phyloP scores from a whole-genome alignment of 2,888 invertebrate species.

The Cylindroiulus punctatus region DNA sequence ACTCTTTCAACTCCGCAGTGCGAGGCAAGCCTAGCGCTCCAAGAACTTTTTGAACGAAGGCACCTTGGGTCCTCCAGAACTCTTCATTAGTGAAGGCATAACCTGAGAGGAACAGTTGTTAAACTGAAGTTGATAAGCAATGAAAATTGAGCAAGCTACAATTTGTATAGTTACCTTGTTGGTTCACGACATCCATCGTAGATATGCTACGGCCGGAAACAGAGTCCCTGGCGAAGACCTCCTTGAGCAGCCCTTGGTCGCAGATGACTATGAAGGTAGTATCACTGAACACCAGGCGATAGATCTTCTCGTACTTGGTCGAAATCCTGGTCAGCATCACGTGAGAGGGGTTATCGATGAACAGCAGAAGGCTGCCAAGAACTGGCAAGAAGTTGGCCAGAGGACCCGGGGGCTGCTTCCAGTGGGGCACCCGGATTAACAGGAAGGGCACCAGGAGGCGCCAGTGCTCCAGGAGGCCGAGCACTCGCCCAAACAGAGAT shows the following conservation, averaged over 20 bases:
- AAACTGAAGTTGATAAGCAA: neutral
- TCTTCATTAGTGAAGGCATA: neutral
- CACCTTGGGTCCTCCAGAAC: neutral
- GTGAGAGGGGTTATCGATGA: slow-evolving; percentile 63
- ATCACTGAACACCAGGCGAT: neutral
- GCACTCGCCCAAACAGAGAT: too few species aligned
- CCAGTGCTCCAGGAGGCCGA: neutral
- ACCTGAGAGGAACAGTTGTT: neutral
- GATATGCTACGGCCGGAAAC: neutral
- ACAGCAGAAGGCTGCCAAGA: slow-evolving; percentile 53
- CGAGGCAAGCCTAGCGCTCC: neutral
- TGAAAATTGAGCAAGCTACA: neutral
- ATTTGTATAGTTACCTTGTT: neutral
- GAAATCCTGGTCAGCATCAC: neutral
- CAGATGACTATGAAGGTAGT: neutral
- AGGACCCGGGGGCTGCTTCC: neutral
- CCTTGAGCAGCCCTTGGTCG: neutral
- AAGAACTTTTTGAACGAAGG: neutral
- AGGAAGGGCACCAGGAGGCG: too few species aligned
- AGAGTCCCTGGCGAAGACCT: neutral
- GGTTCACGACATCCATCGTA: neutral
- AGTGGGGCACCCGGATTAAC: neutral
- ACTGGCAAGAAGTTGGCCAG: neutral
- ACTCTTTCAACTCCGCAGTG: neutral
- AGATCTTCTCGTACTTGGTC: neutral